Evolutionary conservation across 2,797 vertebrate genomes (phyloP), one percentile per base, ranked within the genome.

Genomic region (Siniperca undulata): DNA sequence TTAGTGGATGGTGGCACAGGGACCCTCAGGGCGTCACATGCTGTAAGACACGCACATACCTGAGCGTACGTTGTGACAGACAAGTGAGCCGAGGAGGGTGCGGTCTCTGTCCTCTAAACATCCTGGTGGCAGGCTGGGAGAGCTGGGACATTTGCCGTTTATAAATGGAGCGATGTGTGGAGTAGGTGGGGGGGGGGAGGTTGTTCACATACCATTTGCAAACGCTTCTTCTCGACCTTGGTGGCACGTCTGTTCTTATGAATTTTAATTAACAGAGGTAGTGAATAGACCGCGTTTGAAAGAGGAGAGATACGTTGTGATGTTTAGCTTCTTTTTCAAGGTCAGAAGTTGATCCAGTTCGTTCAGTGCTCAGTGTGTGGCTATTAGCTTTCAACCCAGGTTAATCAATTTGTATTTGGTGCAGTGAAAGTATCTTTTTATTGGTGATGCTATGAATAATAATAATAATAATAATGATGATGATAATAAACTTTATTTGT

Each of bases 1-100:
- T 95, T 95, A 93, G 93, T 86, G 67, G 89, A 87, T 93, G 90
- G 88, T 89, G 90, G 90, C 89, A 89, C 87, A 84, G 68, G 84
- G 86, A 83, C 90, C 90, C 93, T 92, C 78, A 77, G 89, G 91
- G 89, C 52, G 50, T 89, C 85, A 66, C 80, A 75, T 55, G 65
- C 77, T 83, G 74, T 84, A 81, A 83, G 76, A 86, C 70, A 77
- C 84, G 70, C 71, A 77, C 82, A 79, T 56, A 83, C 82, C 75
- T 79, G 67, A 73, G 68, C 10, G 5, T 60, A 74, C 62, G n/a
- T 62, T 74, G 70, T 92, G 90, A 90, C 85, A 90, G 91, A 91
- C 86, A 79, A 82, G 73, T 30, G 77, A 77, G 78, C 44, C 16
- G 55, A 81, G 77, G 68, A 69, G 75, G 82, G 91, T 42, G 72